Evolutionary conservation across 2,113 vertebrate genomes (phyloP), one percentile per base, ranked within the genome.

Genomic region (Apodemus speciosus): DNA sequence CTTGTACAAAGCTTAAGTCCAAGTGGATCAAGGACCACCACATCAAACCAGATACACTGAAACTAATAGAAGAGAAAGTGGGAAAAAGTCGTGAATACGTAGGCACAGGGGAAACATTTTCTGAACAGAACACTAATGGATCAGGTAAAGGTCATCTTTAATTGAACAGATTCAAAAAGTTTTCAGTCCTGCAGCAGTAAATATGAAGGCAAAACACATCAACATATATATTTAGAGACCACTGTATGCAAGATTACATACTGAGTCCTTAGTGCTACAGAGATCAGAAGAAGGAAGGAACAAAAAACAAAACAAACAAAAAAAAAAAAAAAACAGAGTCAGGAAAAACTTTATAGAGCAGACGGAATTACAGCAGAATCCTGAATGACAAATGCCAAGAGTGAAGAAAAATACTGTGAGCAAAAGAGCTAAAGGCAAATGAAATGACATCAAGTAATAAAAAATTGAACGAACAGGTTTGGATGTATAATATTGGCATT

Each of bases 401-500:
- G 68, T 46, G 13, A 7, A 93, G 43, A 13, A 95, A 95, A 95
- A 66, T 89, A 68, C 32, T 69, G 18, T 69, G 69, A 91, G 32
- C 30, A 89, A 92, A 94, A 30, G 53, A 38, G 21, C 13, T 38
- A 92, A 90, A 94, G 49, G 10, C 13, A 88, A 95, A 93, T 86
- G 35, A 23, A 7, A 91, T 84, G 27, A 91, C 16, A 92, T 1
- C 46, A 43, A 77, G 16, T 62, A 89, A 92, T 72, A 75, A 14
- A 92, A 96, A 69, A 62, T 56, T 56, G 27, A 88, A 91, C 77
- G 68, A 13, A 66, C 25, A 89, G n/a, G 5, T 71, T 69, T 72
- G 15, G 90, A 77, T 62, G 80, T 68, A 66, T 81, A 93, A 77
- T 43, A 43, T 4, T 79, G 11, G 21, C n/a, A 66, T 9, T 84